Percentiles rank a stretch among this genome's conserved stretches.
phyloP scores from a whole-genome alignment of 2,888 invertebrate genomes.

The Trisateles emortualis region DNA sequence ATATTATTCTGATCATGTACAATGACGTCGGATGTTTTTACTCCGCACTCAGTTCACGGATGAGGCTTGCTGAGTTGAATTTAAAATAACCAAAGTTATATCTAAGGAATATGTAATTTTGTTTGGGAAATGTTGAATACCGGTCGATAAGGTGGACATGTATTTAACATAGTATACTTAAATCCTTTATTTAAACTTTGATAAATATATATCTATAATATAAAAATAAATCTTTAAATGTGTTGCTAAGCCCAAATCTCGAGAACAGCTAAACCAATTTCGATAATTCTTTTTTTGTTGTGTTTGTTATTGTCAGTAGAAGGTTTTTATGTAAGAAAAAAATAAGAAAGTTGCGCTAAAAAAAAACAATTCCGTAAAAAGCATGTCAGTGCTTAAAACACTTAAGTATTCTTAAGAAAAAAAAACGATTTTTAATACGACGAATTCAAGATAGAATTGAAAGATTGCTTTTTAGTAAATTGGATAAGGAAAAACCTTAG shows the following conservation, averaged over 20 bases:
- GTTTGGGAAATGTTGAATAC: neutral
- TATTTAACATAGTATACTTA: too few species aligned
- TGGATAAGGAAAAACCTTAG: constrained; percentile 6
- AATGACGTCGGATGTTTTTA: constrained; percentile 25
- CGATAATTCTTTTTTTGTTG: too few species aligned
- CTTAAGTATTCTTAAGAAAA: too few species aligned
- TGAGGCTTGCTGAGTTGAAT: constrained; percentile 32
- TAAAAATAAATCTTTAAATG: too few species aligned
- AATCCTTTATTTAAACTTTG: neutral
- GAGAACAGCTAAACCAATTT: too few species aligned
- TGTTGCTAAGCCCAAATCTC: too few species aligned
- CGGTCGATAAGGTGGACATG: too few species aligned
- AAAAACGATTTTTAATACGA: neutral
- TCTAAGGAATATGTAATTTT: constrained; percentile 26
- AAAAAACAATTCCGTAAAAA: too few species aligned
- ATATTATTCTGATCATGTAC: constrained; percentile 22
- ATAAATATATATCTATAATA: too few species aligned
- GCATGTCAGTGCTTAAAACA: too few species aligned
- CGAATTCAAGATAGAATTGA: neutral
- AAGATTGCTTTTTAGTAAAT: constrained; percentile 1
- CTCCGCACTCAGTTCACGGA: constrained; percentile 1
- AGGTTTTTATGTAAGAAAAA: too few species aligned
- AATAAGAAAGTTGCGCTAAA: neutral
- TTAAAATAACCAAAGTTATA: constrained; percentile 27
- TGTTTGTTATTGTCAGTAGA: too few species aligned